Conservation (phyloP, 2,888 invertebrate species). For the Drosophila sordidula region DNA sequence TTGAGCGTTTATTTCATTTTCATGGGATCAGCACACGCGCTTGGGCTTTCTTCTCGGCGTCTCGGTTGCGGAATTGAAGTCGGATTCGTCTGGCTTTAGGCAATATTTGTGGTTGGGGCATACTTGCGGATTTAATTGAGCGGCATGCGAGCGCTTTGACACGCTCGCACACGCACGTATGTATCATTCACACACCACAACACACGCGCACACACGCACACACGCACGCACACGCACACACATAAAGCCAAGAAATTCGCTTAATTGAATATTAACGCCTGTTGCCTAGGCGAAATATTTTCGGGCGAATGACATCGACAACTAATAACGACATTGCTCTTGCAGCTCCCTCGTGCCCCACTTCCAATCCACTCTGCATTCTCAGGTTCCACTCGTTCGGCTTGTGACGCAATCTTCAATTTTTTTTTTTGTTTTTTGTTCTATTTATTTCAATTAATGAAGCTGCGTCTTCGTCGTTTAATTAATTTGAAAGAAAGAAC, state of each 20-base stretch:
- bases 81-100: slow-evolving; percentile 29
- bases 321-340: slow-evolving; percentile 28
- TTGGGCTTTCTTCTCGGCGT: slow-evolving; percentile 12
- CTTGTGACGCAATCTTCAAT: slow-evolving; percentile 18
- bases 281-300: slow-evolving; percentile 61
- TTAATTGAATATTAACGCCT: slow-evolving; percentile 77
- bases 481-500: slow-evolving; percentile 58
- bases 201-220: slow-evolving; percentile 1
- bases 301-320: slow-evolving; percentile 48
- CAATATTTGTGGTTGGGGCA: slow-evolving; percentile 29
- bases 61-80: slow-evolving; percentile 14
- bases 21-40: slow-evolving; percentile 65
- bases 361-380: slow-evolving; percentile 20
- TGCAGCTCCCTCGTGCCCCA: background rate
- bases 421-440: slow-evolving; percentile 24
- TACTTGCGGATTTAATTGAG: slow-evolving; percentile 73
- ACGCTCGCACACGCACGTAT: slow-evolving; percentile 48
- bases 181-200: slow-evolving; percentile 33
- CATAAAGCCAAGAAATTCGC: slow-evolving; percentile 49
- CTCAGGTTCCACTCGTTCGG: slow-evolving; percentile 35
- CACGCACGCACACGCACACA: background rate
- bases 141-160: slow-evolving; percentile 60
- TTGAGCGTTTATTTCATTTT: slow-evolving; percentile 35
- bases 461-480: slow-evolving; percentile 66
- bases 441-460: slow-evolving; percentile 77